A percentile compares a stretch with the other conserved stretches of the same genome.
phyloP scores from a whole-genome alignment of 2,888 invertebrate genomes.

The Nyleta sp. region DNA sequence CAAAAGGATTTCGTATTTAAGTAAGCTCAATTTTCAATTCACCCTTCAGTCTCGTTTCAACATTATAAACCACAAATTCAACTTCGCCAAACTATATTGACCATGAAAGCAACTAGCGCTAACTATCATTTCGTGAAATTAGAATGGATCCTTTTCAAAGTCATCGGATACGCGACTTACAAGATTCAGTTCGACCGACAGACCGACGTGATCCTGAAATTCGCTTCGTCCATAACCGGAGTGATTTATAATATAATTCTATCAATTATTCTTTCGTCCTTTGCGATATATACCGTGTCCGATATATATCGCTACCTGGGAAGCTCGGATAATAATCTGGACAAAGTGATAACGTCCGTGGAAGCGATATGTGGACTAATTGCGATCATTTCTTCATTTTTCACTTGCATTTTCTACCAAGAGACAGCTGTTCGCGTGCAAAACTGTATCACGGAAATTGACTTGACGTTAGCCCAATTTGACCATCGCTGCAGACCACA shows the following conservation, averaged over 20 bases:
- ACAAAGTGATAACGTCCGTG: constrained; percentile 17
- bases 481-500: not conserved
- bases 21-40: not conserved
- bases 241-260: constrained; percentile 17
- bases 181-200: not conserved
- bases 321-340: not conserved
- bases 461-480: not conserved
- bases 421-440: constrained; percentile 1
- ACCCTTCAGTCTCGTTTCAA: not conserved
- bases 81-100: no score
- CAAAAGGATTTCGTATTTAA: not conserved
- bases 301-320: not conserved
- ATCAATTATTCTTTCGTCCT: not conserved
- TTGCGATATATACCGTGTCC: not conserved
- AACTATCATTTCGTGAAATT: not conserved
- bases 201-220: not conserved
- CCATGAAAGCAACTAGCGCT: no score
- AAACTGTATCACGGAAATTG: constrained; percentile 15
- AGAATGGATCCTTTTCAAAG: constrained; percentile 27
- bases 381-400: not conserved
- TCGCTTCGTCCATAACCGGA: constrained; percentile 4
- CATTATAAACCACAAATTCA: not conserved
- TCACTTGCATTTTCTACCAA: not conserved
- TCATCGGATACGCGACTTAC: constrained; percentile 31
- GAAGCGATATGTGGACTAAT: constrained; percentile 26